These are phyloP conservation scores for Sinodicranocentrus sp. DNA, from an alignment of 2,888 invertebrate species.

Conservation along the genomic window DNA sequence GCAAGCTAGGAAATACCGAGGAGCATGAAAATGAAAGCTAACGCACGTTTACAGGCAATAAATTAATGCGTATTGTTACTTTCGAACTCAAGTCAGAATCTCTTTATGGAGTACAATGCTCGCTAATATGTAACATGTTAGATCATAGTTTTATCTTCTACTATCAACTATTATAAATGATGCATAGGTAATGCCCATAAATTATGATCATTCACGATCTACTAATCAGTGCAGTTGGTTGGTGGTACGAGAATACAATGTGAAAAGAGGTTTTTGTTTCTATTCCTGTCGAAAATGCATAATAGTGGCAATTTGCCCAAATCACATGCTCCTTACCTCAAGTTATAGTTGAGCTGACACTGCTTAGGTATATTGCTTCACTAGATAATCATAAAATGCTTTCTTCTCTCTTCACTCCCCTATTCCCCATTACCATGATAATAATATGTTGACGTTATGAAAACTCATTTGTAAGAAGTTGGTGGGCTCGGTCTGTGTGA, in stretches of 20 bases:
- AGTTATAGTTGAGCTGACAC: too few species aligned
- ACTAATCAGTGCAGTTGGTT: conserved; percentile 5
- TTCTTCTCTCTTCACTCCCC: conserved; percentile 29
- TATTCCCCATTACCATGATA: not conserved
- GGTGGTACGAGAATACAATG: not conserved
- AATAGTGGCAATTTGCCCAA: conserved; percentile 59
- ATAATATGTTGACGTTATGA: conserved; percentile 22
- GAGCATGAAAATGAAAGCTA: not conserved
- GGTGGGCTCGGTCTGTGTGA: conserved; percentile 9
- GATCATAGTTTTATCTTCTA: not conserved
- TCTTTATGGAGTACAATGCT: not conserved
- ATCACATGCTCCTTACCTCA: conserved; percentile 18
- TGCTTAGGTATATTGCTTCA: too few species aligned
- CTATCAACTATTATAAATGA: too few species aligned
- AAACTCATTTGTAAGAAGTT: conserved; percentile 23
- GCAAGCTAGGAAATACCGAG: too few species aligned
- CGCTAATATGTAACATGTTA: not conserved
- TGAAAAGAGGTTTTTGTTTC: not conserved
- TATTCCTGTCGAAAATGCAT: conserved; percentile 16
- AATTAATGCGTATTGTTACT: not conserved
- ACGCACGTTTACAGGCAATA: not conserved
- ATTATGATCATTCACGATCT: conserved; percentile 54
- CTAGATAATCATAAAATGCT: conserved; percentile 47
- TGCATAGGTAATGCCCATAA: conserved; percentile 9
- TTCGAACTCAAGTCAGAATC: not conserved